These are phyloP conservation scores for Aurelia aurita complex sp. Pacific DNA, from an alignment of 30 jellyfish, hydroid and myxozoan genomes.

Conservation along the genomic window DNA sequence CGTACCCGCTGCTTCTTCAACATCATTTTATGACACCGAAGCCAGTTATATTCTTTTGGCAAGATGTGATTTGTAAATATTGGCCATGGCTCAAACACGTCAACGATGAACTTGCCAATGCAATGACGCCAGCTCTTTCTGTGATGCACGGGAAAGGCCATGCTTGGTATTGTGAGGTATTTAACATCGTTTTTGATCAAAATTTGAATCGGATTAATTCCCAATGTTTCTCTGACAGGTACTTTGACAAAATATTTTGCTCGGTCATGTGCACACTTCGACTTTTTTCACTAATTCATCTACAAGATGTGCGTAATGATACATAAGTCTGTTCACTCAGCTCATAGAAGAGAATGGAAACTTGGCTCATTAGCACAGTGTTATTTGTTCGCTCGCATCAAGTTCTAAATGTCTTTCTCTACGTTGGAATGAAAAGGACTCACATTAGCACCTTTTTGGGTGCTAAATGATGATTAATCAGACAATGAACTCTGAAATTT, in stretches of 20 bases:
- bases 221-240: background rate
- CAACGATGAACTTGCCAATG: conserved; percentile 11
- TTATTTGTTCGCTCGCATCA: too few species aligned
- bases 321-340: too few species aligned
- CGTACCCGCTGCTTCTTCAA: conserved; percentile 10
- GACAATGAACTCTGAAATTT: too few species aligned
- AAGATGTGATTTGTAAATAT: conserved; percentile 14
- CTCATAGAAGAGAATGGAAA: too few species aligned
- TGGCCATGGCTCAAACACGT: conserved; percentile 22
- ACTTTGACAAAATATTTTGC: background rate
- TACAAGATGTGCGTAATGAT: too few species aligned
- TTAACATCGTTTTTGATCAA: background rate
- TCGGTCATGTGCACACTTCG: too few species aligned
- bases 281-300: too few species aligned
- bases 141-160: conserved; percentile 54
- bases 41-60: conserved; percentile 3
- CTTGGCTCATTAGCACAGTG: too few species aligned
- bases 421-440: too few species aligned
- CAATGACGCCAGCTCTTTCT: conserved; percentile 44
- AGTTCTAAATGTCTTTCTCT: too few species aligned
- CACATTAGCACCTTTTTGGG: too few species aligned
- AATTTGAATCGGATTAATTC: background rate
- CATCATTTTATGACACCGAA: conserved; percentile 13
- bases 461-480: too few species aligned
- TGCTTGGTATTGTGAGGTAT: conserved; percentile 34